phyloP scores from a whole-genome alignment of 2,797 vertebrate species.

The Brachyalestes nurse region DNA sequence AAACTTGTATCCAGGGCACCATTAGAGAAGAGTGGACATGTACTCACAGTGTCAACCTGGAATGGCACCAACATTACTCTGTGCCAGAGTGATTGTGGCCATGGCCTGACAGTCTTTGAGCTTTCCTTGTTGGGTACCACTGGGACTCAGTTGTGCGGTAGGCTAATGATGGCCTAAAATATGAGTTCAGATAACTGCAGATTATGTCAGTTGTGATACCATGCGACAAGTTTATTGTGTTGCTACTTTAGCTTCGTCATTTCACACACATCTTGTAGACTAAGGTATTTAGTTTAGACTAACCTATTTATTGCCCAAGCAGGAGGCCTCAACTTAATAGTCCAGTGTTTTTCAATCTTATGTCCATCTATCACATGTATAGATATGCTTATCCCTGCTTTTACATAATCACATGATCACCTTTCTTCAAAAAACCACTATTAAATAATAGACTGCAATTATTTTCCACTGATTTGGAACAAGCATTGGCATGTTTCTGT shows the following conservation, averaged over 20 bases:
- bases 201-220: conserved; percentile 16
- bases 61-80: conserved; percentile 55
- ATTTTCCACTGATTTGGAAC: not conserved
- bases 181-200: conserved; percentile 3
- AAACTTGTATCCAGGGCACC: not conserved
- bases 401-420: too few relatives aligned
- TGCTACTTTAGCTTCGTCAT: too few relatives aligned
- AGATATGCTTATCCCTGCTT: not conserved
- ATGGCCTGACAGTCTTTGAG: conserved; percentile 5
- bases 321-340: not conserved
- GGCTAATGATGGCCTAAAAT: not conserved
- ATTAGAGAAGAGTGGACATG: not conserved
- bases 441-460: not conserved
- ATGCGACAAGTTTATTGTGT: not conserved
- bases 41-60: conserved; percentile 51
- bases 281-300: not conserved
- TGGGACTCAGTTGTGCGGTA: conserved; percentile 2
- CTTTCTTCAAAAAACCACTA: too few relatives aligned
- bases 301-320: not conserved
- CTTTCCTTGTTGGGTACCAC: conserved; percentile 17
- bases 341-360: not conserved
- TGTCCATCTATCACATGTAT: not conserved
- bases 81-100: conserved; percentile 1
- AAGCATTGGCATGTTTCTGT: not conserved
- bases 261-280: not conserved